Conservation (phyloP, 2,888 invertebrate species). For the Sinopyrophorus schimmeli region DNA sequence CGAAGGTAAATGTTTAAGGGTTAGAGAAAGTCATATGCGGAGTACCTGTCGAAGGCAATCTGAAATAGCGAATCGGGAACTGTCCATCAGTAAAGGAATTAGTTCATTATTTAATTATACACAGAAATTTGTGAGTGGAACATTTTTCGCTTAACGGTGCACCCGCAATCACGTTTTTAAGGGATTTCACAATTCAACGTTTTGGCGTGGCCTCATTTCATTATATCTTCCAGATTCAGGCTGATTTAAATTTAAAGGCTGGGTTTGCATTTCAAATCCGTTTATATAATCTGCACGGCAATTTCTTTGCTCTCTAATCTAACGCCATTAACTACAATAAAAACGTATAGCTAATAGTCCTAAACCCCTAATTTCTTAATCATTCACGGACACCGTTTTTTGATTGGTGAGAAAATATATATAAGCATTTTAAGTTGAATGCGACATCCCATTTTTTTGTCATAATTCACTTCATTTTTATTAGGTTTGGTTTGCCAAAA, state of each 20-base stretch:
- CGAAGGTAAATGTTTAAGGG: too few species aligned
- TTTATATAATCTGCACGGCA: constrained; percentile 18
- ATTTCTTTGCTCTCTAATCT: constrained; percentile 19
- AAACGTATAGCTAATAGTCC: constrained; percentile 13
- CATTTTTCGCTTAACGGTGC: constrained; percentile 3
- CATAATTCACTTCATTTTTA: too few species aligned
- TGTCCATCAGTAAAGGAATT: too few species aligned
- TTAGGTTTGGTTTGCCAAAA: too few species aligned
- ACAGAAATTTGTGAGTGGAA: neutral
- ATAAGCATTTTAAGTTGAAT: too few species aligned
- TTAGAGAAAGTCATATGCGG: too few species aligned
- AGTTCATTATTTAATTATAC: too few species aligned
- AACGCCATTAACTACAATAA: constrained; percentile 21
- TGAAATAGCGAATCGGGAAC: too few species aligned
- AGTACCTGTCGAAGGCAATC: too few species aligned
- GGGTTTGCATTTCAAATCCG: constrained; percentile 23
- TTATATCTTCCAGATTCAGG: constrained; percentile 16
- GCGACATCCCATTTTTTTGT: too few species aligned
- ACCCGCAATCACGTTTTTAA: constrained; percentile 10
- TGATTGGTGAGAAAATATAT: too few species aligned
- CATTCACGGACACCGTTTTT: constrained; percentile 6
- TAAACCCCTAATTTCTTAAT: constrained; percentile 10
- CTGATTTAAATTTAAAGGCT: constrained; percentile 20
- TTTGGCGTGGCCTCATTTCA: constrained; percentile 14
- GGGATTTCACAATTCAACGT: constrained; percentile 16